Evolutionary conservation across 2,797 vertebrate species (phyloP).

Genomic region (Denticeps clupeoides): DNA sequence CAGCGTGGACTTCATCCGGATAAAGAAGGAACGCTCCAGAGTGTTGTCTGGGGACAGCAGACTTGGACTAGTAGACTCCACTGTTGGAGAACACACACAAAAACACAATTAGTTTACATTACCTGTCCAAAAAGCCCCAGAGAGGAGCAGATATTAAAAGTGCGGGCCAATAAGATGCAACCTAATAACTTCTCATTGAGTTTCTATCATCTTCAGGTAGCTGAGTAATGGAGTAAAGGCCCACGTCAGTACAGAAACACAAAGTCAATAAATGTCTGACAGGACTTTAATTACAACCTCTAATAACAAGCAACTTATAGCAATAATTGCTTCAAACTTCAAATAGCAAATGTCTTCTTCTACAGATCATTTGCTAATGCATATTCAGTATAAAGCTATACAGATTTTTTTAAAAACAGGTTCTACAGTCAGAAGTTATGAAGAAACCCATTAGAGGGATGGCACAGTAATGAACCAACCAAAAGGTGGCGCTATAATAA

Average conservation of each 20-base stretch:
- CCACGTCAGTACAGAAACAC: conserved; percentile 26
- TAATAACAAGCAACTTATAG: conserved; percentile 23
- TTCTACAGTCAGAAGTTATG: no score
- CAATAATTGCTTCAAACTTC: conserved; percentile 26
- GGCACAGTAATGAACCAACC: no score
- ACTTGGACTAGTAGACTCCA: conserved; percentile 88
- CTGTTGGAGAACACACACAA: conserved; percentile 46
- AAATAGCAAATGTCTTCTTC: no score
- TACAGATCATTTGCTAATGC: no score
- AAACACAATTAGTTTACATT: conserved; percentile 31
- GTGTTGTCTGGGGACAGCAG: conserved; percentile 81
- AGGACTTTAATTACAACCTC: conserved; percentile 33
- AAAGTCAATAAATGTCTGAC: conserved; percentile 37
- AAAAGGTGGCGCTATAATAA: no score
- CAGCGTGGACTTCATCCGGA: conserved; percentile 97
- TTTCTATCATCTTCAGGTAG: conserved; percentile 33
- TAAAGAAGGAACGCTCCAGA: conserved; percentile 94
- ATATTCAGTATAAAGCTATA: no score
- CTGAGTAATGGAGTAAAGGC: conserved; percentile 31
- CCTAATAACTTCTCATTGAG: conserved; percentile 34
- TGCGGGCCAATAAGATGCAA: conserved; percentile 10
- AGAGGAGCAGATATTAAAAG: conserved; percentile 23
- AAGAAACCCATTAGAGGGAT: no score
- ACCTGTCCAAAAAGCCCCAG: conserved; percentile 25
- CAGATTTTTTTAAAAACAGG: no score